Base-by-base conservation (phyloP, 2,797 vertebrate genomes). In the Manis crassicaudata region DNA sequence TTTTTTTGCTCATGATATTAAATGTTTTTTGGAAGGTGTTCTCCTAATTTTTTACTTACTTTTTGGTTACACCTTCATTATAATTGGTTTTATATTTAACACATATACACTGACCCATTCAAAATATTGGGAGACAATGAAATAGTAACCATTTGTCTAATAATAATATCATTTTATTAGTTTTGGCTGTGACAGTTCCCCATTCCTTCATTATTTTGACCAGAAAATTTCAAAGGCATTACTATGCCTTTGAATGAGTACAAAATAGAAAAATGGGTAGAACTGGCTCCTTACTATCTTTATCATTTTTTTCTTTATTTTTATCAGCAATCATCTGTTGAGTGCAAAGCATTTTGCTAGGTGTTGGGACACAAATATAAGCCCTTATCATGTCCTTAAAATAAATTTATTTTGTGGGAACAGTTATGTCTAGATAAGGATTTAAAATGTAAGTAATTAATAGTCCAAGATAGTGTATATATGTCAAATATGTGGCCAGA, bases 391-490 rank as follows among this genome's bases (percentile, higher is more conserved):
- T 94, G 21, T 68, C 29, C 43, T 82, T 88, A n/a, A 60, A 93
- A 50, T 62, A 91, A 84, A 80, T 92, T 72, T 90, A 79, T 16
- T 85, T 94, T 94, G 68, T 75, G 56, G 12, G 13, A 70, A 67
- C 32, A 96, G 20, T 2, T 92, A 35, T 65, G 62, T 70, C 21
- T 92, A 46, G 13, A 52, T 93, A 2, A 75, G 32, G 12, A 75
- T 77, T 97, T 88, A 72, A 91, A 75, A 63, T 79, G 50, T 52
- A 80, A 56, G 46, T 88, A 54, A 77, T 75, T 90, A 83, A n/a
- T 29, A 86, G 16, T n/a, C 16, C 8, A 62, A 14, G 43, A 56
- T 23, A 76, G 21, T 62, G 1, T 88, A 46, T 90, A 76, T n/a
- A 79, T 70, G 16, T 76, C 27, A 84, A 92, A 67, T 83, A 83